These are phyloP conservation scores for Argopecten irradians DNA, from an alignment of 1,140 invertebrate species.

Conservation along the genomic window DNA sequence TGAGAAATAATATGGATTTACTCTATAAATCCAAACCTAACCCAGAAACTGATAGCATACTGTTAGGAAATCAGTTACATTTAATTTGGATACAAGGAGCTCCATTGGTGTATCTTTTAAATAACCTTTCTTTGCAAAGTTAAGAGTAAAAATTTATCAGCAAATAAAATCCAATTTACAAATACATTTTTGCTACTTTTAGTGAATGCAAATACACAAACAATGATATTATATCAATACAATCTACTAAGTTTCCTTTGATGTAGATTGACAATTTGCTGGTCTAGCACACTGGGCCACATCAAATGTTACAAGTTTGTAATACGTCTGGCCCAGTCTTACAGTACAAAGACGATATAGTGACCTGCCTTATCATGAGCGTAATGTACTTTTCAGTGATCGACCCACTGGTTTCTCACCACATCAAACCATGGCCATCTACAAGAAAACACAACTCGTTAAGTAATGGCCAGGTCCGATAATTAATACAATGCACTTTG, in stretches of 20 bases:
- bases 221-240: too few relatives aligned
- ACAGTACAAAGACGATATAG: neutral
- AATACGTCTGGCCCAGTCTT: neutral
- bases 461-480: neutral
- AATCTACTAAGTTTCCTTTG: neutral
- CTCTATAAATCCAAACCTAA: neutral
- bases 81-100: too few relatives aligned
- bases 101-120: too few relatives aligned
- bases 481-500: conserved; percentile 10
- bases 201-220: conserved; percentile 3
- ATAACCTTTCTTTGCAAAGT: too few relatives aligned
- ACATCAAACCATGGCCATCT: neutral
- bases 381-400: neutral
- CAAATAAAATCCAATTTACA: too few relatives aligned
- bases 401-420: neutral
- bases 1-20: neutral
- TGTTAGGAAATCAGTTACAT: neutral
- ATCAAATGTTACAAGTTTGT: neutral
- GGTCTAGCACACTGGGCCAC: neutral
- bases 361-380: neutral
- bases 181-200: too few relatives aligned
- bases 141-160: too few relatives aligned
- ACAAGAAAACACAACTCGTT: neutral
- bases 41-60: neutral
- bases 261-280: neutral